These are phyloP conservation scores for Neostethus bicornis DNA, from an alignment of 2,797 vertebrate species.

Conservation along the genomic window DNA sequence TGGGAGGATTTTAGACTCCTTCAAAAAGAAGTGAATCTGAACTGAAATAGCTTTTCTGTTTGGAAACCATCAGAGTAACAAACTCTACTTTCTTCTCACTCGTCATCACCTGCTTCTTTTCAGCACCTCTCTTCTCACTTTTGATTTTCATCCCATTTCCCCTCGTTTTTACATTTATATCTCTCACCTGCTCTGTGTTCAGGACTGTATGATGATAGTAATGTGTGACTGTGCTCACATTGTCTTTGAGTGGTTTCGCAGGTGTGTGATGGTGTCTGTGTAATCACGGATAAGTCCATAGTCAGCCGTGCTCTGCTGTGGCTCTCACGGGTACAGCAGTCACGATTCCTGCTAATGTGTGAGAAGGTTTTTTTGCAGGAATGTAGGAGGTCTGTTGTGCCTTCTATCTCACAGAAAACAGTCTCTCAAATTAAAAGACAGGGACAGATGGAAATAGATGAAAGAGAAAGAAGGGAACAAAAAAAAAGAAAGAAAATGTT, in stretches of 20 bases:
- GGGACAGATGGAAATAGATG: conserved; percentile 16
- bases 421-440: conserved; percentile 25
- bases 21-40: conserved; percentile 40
- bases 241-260: conserved; percentile 15
- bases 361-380: conserved; percentile 37
- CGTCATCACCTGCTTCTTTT: conserved; percentile 40
- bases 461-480: conserved; percentile 1
- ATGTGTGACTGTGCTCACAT: conserved; percentile 21
- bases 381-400: conserved; percentile 57
- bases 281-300: conserved; percentile 27
- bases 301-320: conserved; percentile 25
- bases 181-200: conserved; percentile 38
- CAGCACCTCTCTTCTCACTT: conserved; percentile 34
- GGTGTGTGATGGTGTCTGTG: conserved; percentile 2
- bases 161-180: conserved; percentile 39
- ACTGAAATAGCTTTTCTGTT: conserved; percentile 37
- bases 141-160: conserved; percentile 27
- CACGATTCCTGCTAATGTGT: conserved; percentile 50
- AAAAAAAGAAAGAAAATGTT: conserved; percentile 13
- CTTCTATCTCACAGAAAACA: conserved; percentile 36
- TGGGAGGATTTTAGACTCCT: conserved; percentile 62
- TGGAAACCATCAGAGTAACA: conserved; percentile 28
- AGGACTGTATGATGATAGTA: not conserved
- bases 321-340: conserved; percentile 41
- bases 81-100: conserved; percentile 30